Conservation (phyloP, 2,888 invertebrate species). For the Polyploca ridens region DNA sequence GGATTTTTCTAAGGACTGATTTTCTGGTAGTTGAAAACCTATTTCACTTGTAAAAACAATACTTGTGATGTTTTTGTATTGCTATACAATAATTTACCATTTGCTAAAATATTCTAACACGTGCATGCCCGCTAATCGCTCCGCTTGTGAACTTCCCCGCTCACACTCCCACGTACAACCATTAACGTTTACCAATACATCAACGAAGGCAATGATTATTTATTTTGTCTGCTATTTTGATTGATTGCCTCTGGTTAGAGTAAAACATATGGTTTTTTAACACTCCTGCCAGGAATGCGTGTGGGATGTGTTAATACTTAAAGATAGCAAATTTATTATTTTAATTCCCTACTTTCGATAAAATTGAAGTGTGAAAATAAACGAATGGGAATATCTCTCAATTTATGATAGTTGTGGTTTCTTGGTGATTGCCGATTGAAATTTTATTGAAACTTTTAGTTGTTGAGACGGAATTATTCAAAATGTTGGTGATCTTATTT, state of each 20-base stretch:
- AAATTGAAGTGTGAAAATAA: neutral
- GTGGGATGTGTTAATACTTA: neutral
- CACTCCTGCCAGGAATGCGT: neutral
- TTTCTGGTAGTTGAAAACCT: too few relatives aligned
- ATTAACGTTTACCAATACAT: neutral
- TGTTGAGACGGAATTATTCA: neutral
- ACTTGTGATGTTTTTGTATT: neutral
- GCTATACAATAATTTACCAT: neutral
- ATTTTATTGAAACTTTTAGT: neutral
- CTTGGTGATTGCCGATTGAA: neutral
- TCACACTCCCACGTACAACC: neutral
- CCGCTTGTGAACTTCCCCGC: slow-evolving; percentile 1
- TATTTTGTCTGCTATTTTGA: slow-evolving; percentile 5
- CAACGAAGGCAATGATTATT: slow-evolving; percentile 6
- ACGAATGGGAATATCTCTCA: neutral
- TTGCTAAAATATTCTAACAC: neutral
- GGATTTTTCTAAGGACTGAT: too few relatives aligned
- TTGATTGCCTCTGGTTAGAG: slow-evolving; percentile 6
- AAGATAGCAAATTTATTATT: neutral
- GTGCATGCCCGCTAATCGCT: neutral
- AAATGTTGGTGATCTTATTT: neutral
- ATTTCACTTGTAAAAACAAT: neutral
- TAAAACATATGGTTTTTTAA: neutral
- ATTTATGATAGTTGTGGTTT: slow-evolving; percentile 3
- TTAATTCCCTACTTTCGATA: neutral